Evolutionary conservation across 2,797 vertebrate species (phyloP), one percentile per base, ranked within the genome.

Genomic region (Gymnothorax javanicus): DNA sequence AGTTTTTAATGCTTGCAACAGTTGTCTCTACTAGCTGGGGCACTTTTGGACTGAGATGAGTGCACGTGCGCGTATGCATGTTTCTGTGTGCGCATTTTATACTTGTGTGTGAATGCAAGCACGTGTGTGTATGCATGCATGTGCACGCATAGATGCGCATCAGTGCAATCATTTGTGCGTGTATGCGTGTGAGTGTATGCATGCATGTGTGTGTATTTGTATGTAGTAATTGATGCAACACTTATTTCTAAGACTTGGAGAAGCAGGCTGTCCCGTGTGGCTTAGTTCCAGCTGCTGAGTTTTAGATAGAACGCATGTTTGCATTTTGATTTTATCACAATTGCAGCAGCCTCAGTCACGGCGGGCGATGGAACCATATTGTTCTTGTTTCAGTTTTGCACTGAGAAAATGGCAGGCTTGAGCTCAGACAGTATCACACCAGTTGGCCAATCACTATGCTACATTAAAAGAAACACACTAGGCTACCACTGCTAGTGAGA

Each of bases 261-360:
- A 56, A 57, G 3, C 86, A 27, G 79, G 79, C 79, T 83, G 54
- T 52, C 79, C 60, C 69, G 56, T 27, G 58, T 79, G 86, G 8
- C 64, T 54, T n/a, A 71, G 50, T 71, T 64, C 62, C 27, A 25
- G 62, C 62, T 54, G 50, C 50, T 57, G 60, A 83, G 84, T 84
- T 84, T 52, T 84, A 25, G 17, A n/a, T 64, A 12, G 12, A 20
- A 20, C 50, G 1, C 13, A 54, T 50, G 6, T 86, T 69, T 83
- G 79, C 62, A 71, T 83, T 85, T 83, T 54, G 83, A 83, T 86
- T 69, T 67, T 64, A 64, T 5, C 4, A 64, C n/a, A 5, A 86
- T 86, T 83, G 83, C n/a, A 20, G 7, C 17, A 23, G 62, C 20
- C 62, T 7, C 17, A 7, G n/a, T 4, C 13, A 13, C 59, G 20